These are phyloP conservation scores for Drosophila nr. perissopoda DNA, from an alignment of 2,888 invertebrate species.

Conservation along the genomic window DNA sequence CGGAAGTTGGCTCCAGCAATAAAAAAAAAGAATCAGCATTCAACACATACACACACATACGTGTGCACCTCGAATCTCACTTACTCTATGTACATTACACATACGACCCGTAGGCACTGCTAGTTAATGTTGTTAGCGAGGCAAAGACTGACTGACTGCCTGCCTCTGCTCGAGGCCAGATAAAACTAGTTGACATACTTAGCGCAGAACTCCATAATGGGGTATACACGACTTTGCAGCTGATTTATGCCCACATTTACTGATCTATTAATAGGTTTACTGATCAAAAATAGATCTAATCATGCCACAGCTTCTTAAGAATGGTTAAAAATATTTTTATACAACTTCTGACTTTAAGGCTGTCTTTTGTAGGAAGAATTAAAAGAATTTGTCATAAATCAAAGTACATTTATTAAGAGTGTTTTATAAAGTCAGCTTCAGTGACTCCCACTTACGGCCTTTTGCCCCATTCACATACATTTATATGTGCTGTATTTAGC, in stretches of 20 bases:
- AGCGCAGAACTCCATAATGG: conserved; percentile 5
- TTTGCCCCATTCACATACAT: conserved; percentile 10
- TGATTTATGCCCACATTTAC: too few species aligned
- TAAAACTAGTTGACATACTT: conserved; percentile 78
- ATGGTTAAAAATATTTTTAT: too few species aligned
- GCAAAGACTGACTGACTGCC: conserved; percentile 20
- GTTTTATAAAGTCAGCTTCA: conserved; percentile 6
- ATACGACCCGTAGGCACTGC: conserved; percentile 62
- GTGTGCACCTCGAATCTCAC: conserved; percentile 19
- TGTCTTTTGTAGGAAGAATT: too few species aligned
- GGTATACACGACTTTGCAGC: conserved; percentile 27
- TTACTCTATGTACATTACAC: conserved; percentile 46
- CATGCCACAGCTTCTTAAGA: too few species aligned
- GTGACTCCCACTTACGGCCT: background rate
- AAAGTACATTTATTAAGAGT: background rate
- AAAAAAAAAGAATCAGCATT: conserved; percentile 36
- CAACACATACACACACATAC: conserved; percentile 14
- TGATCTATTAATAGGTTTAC: too few species aligned
- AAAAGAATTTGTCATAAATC: background rate
- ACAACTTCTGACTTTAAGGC: too few species aligned
- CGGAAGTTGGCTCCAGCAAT: conserved; percentile 73
- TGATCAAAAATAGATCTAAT: too few species aligned
- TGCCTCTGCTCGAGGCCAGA: conserved; percentile 61
- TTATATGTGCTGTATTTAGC: conserved; percentile 53
- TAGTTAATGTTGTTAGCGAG: conserved; percentile 72